Base-by-base conservation (phyloP, 2,888 invertebrate species). In the Selenia dentaria region DNA sequence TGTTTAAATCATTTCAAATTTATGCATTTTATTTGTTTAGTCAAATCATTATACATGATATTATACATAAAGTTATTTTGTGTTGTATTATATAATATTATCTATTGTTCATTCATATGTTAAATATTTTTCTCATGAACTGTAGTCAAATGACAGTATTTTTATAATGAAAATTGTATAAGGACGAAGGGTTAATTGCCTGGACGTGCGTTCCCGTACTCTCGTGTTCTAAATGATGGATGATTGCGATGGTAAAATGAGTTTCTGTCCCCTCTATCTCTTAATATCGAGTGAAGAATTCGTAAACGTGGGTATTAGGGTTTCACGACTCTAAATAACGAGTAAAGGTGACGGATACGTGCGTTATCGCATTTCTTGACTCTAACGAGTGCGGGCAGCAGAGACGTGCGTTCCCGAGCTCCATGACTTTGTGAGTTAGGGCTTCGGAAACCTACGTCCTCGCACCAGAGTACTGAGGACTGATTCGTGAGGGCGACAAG, bases 121-220 rank as follows among this genome's bases (percentile, higher is more conserved):
- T 82, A 79, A 79, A 75, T 83, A 78, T 85, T 83, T 72, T 83
- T 88, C 82, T 88, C 83, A 85, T 79, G 83, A 91, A 88, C 86
- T 87, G 88, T 91, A 91, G 91, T 91, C 91, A 91, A 91, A 91
- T 91, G 88, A 87, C 91, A 91, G 91, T 91, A 91, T 91, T 91
- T 91, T 91, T 91, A 69, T 91, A 91, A 85, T 72, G 83, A 80
- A 83, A 88, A 88, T 88, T 88, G 91, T 90, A 81, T 86, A 83
- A 76, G 85, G 72, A 78, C 65, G 80, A 85, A 86, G 83, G 87
- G 87, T 83, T 79, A 81, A 68, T 79, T 74, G 79, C 74, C 74
- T 66, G 64, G 77, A 70, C 71, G 71, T 51, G 52, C 54, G 59
- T 50, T 32, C 40, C 51, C 32, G 47, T 36, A 52, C 35, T 47